A percentile compares a stretch with the other conserved stretches of the same genome.
phyloP scores from a whole-genome alignment of 2,797 vertebrate genomes.

The Ceryle rudis region DNA sequence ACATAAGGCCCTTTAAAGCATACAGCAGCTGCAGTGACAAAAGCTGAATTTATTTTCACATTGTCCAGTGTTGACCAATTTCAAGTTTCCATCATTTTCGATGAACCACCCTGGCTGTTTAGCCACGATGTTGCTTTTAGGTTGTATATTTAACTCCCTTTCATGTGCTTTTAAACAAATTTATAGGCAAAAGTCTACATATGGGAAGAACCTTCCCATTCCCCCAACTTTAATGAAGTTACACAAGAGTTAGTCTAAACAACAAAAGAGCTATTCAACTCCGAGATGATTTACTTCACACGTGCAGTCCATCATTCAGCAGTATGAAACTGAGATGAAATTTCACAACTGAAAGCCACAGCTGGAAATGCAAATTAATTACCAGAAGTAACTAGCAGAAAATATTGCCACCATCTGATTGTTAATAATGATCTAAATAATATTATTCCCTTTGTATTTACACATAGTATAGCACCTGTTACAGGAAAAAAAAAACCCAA shows the following conservation, averaged over 20 bases:
- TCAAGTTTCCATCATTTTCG: constrained; percentile 73
- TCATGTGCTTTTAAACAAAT: constrained; percentile 53
- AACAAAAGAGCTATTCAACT: constrained; percentile 35
- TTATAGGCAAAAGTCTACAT: constrained; percentile 51
- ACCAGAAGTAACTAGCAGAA: constrained; percentile 39
- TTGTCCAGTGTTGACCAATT: constrained; percentile 77
- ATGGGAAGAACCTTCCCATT: not conserved
- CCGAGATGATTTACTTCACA: constrained; percentile 43
- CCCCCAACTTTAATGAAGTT: not conserved
- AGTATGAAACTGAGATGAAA: constrained; percentile 53
- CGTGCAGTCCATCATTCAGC: constrained; percentile 39
- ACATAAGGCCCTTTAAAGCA: constrained; percentile 77
- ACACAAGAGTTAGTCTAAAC: constrained; percentile 48
- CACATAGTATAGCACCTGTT: constrained; percentile 78
- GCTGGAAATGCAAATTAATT: constrained; percentile 62
- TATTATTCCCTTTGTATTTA: constrained; percentile 75
- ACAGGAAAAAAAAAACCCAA: constrained; percentile 58
- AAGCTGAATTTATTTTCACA: constrained; percentile 72
- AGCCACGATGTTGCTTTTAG: constrained; percentile 19
- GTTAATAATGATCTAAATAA: constrained; percentile 58
- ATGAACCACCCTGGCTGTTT: not conserved
- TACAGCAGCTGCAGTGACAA: constrained; percentile 75
- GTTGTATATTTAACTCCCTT: not conserved
- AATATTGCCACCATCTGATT: constrained; percentile 67
- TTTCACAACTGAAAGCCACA: constrained; percentile 58